phyloP scores from a whole-genome alignment of 2,113 vertebrate species.

The Carettochelys insculpta region DNA sequence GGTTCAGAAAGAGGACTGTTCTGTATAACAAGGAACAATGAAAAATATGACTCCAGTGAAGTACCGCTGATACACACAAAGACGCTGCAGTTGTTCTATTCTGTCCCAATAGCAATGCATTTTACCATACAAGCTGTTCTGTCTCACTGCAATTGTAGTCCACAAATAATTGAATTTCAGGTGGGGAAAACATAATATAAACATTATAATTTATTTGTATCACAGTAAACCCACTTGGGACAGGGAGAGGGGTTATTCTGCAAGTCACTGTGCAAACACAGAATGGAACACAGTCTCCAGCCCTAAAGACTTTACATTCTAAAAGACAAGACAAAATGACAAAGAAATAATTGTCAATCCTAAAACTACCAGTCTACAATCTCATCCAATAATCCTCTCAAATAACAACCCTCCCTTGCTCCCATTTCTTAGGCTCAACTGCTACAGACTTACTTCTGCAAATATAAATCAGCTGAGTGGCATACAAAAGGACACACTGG shows the following conservation, averaged over 20 bases:
- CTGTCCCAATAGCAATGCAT: conserved; percentile 2
- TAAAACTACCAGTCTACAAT: not conserved
- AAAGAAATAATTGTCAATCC: not conserved
- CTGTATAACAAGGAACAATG: conserved; percentile 10
- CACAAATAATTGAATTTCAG: not conserved
- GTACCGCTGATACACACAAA: not conserved
- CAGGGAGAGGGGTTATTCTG: too few species aligned
- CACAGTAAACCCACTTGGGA: not conserved
- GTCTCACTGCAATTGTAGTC: not conserved
- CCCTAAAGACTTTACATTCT: not conserved
- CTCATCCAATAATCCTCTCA: not conserved
- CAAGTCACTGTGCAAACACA: not conserved
- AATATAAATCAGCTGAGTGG: not conserved
- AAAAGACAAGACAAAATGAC: not conserved
- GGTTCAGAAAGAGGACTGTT: conserved; percentile 15
- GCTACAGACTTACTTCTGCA: not conserved
- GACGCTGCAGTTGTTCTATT: not conserved
- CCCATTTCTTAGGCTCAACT: not conserved
- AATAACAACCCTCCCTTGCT: not conserved
- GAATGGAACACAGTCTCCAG: not conserved
- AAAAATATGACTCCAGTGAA: conserved; percentile 20
- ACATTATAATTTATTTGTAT: not conserved
- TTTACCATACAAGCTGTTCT: conserved; percentile 25
- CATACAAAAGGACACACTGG: not conserved
- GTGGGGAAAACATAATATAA: not conserved